Evolutionary conservation across 2,113 vertebrate genomes (phyloP).

Genomic region (Verasper variegatus): DNA sequence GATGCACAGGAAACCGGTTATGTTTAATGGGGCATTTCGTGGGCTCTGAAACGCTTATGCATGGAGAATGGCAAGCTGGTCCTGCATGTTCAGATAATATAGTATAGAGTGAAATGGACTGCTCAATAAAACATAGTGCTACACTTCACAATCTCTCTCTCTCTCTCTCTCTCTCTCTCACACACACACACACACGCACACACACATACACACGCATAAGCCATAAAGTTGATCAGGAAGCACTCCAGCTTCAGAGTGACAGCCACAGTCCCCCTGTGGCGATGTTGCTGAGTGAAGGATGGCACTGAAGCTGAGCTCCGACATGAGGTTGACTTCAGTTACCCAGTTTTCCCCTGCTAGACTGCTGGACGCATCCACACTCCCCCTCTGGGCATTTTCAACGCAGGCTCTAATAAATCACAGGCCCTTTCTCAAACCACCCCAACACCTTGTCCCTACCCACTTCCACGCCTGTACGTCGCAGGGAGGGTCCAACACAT

Average conservation of each 20-base stretch:
- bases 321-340: constrained; percentile 9
- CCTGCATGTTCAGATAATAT: not conserved
- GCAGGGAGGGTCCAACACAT: not conserved
- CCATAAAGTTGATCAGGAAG: no score
- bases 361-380: not conserved
- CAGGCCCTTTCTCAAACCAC: constrained; percentile 2
- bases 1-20: not conserved
- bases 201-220: not conserved
- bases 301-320: constrained; percentile 10
- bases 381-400: not conserved
- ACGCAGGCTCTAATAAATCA: constrained; percentile 11
- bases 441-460: not conserved
- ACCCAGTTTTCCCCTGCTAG: not conserved
- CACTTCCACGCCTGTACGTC: not conserved
- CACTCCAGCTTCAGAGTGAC: not conserved
- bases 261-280: not conserved
- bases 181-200: not conserved
- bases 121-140: not conserved
- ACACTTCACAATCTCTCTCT: no score
- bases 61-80: not conserved
- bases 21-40: not conserved
- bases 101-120: not conserved
- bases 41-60: not conserved
- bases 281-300: constrained; percentile 6
- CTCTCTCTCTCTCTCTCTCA: no score